Percentiles rank a stretch among this genome's conserved stretches.
These are phyloP conservation scores for Lerista edwardsae DNA, from an alignment of 2,797 vertebrate genomes.

Conservation along the genomic window DNA sequence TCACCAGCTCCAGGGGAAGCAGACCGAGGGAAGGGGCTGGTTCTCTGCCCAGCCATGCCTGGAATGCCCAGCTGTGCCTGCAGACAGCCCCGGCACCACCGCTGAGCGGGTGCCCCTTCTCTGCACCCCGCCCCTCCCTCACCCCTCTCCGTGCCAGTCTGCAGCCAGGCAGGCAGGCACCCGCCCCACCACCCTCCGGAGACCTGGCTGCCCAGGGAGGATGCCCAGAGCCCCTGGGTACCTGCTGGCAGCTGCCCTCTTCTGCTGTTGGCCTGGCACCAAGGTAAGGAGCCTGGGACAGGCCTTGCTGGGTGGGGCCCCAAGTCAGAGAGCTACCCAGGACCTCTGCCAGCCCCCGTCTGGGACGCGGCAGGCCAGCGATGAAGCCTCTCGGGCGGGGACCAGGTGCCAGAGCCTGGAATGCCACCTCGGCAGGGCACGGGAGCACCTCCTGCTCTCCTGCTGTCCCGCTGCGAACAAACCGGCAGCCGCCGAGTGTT, in stretches of 20 bases:
- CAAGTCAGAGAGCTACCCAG: too few relatives aligned
- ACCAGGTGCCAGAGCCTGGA: too few relatives aligned
- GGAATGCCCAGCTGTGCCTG: neutral
- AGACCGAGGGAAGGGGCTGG: rapidly evolving
- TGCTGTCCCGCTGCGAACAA: too few relatives aligned
- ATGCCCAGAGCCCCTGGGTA: neutral
- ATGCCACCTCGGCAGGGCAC: too few relatives aligned
- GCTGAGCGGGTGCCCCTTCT: too few relatives aligned
- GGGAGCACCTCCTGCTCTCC: neutral
- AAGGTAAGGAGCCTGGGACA: neutral
- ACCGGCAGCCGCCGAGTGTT: neutral
- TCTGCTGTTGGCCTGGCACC: neutral
- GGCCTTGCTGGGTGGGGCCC: neutral
- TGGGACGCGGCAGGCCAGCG: too few relatives aligned
- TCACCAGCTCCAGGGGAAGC: neutral
- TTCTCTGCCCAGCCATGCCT: neutral
- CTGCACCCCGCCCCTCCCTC: neutral
- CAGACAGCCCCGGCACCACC: too few relatives aligned
- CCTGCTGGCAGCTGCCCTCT: constrained; percentile 1
- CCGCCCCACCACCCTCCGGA: too few relatives aligned
- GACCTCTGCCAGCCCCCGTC: too few relatives aligned
- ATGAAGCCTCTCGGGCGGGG: too few relatives aligned
- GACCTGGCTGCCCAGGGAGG: neutral
- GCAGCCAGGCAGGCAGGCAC: neutral
- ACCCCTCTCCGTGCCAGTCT: too few relatives aligned